Evolutionary conservation across 1,140 invertebrate genomes (phyloP), one percentile per base, ranked within the genome.

Genomic region (Drosophila neocordata): DNA sequence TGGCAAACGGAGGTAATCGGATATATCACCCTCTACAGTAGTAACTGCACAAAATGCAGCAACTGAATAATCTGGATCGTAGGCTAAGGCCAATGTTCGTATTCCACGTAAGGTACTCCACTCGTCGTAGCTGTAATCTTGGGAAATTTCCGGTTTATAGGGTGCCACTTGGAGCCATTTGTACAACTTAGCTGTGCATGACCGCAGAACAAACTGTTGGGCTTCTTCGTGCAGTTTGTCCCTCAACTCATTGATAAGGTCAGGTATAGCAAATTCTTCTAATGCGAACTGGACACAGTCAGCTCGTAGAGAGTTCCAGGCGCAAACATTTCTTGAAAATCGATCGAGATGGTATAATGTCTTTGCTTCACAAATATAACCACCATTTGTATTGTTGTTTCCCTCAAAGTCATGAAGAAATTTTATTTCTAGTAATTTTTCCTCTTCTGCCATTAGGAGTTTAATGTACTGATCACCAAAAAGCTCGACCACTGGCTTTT

Each of bases 151-250:
- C 0, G 95, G 95, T 60, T 94, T 94, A 78, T 97, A 99, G 0
- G 98, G 98, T 0, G 97, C 96, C 34, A 97, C 94, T 92, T 98
- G 97, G 4, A 99, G 92, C 96, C 97, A 98, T 85, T 98, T 97
- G 83, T 97, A 97, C 56, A 99, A 93, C 88, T 97, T 97, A 11
- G 96, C 93, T 72, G 95, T 95, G 91, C 97, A 97, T 2, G 95
- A 94, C 92, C 95, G 95, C 72, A 99, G 92, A 22, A 99, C 96
- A 73, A 95, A 96, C 59, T 99, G 97, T 82, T 98, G 98, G 0
- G 98, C 95, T 92, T 99, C 98, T 37, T 94, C 93, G 0, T 98
- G 77, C 6, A 99, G 91, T 69, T 95, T 95, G 0, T 95, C 93
- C 35, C 95, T 94, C 0, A 99, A 90, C 92, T 99, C 99, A 75